Percentiles rank a stretch among this genome's conserved stretches.
These are phyloP conservation scores for Aselliscus stoliczkanus DNA, from an alignment of 2,797 vertebrate species.

Conservation along the genomic window DNA sequence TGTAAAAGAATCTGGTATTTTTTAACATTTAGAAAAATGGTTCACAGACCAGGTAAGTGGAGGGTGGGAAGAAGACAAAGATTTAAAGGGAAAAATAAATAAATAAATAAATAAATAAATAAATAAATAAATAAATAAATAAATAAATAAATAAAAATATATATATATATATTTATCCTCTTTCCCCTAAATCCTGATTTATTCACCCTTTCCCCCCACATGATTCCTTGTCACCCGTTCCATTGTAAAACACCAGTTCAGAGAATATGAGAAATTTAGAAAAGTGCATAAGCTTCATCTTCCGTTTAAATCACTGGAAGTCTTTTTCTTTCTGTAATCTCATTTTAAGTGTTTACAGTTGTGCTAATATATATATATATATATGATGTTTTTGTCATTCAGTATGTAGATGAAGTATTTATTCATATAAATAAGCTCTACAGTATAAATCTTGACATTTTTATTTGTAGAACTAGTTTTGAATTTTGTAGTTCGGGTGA, in stretches of 20 bases:
- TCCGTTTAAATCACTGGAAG: not conserved
- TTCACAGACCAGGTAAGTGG: not conserved
- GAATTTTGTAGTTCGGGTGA: not conserved
- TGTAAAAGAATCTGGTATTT: not conserved
- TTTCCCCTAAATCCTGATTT: not conserved
- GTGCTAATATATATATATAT: not conserved
- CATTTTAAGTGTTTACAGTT: not conserved
- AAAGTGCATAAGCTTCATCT: not conserved
- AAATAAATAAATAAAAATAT: no score
- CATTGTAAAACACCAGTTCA: not conserved
- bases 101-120: no score
- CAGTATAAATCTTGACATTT: not conserved
- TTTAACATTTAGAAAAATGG: slow-evolving; percentile 16
- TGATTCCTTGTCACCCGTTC: not conserved
- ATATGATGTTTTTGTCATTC: not conserved
- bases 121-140: no score
- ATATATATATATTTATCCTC: no score
- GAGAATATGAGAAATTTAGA: not conserved
- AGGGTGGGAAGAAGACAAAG: not conserved
- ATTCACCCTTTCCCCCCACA: not conserved
- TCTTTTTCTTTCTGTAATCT: not conserved
- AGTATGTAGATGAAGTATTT: not conserved
- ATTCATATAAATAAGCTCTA: not conserved
- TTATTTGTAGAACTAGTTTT: not conserved
- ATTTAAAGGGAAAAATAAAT: not conserved